Percentiles rank a stretch among this genome's conserved stretches.
phyloP scores from a whole-genome alignment of 2,797 vertebrate species.

The Mus spretus region DNA sequence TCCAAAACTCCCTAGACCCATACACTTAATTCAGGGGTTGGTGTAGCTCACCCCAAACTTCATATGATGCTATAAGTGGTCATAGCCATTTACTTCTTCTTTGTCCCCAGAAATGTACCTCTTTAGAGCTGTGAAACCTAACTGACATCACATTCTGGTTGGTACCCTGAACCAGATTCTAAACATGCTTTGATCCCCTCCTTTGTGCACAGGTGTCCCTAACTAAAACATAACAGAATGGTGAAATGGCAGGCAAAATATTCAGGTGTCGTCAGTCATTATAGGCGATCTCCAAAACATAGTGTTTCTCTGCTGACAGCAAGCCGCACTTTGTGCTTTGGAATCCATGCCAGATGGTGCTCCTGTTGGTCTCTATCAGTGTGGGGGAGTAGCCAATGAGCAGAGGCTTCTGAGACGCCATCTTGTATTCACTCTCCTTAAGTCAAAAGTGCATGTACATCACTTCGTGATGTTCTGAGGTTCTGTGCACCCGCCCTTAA shows the following conservation, averaged over 20 bases:
- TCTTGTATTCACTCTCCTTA: rapidly evolving
- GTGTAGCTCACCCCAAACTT: background rate
- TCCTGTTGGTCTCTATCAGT: background rate
- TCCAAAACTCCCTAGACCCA: background rate
- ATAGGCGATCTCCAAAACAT: background rate
- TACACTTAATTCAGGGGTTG: background rate
- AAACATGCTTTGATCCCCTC: background rate
- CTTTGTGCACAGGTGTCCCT: background rate
- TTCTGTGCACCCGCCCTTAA: background rate
- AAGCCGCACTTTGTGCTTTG: background rate
- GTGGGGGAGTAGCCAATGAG: too few relatives aligned
- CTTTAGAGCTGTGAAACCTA: background rate
- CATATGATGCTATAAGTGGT: background rate
- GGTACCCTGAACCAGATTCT: background rate
- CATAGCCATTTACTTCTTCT: background rate
- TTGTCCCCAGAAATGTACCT: background rate
- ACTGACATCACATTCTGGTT: background rate
- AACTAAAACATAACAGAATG: background rate
- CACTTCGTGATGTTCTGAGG: background rate
- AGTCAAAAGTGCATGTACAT: background rate
- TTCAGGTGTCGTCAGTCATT: background rate
- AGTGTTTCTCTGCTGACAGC: background rate
- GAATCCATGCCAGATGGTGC: background rate
- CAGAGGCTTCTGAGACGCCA: background rate
- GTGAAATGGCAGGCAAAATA: background rate